Evolutionary conservation across 2,113 vertebrate species (phyloP).

Genomic region (Actenoides lindsayi): DNA sequence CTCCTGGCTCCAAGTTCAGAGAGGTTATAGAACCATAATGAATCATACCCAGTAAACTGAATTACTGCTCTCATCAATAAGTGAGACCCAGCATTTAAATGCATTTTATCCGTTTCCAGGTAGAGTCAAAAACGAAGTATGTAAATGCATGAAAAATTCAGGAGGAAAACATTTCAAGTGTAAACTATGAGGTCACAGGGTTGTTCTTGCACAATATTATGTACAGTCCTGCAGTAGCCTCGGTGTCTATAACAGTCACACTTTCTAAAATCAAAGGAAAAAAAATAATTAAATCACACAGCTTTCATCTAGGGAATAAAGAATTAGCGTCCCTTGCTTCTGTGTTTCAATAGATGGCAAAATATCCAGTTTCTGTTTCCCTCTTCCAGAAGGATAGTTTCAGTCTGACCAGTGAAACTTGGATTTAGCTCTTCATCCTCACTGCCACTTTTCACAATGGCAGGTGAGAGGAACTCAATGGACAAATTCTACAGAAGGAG

Average conservation of each 20-base stretch:
- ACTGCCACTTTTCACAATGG: neutral
- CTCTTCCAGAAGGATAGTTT: neutral
- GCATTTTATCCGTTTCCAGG: neutral
- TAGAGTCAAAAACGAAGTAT: neutral
- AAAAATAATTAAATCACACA: neutral
- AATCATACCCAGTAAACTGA: conserved; percentile 59
- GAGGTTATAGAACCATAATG: conserved; percentile 49
- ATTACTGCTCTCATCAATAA: conserved; percentile 46
- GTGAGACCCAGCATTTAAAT: conserved; percentile 28
- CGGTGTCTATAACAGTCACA: neutral
- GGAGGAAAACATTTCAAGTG: neutral
- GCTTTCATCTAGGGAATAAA: neutral
- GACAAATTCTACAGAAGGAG: neutral
- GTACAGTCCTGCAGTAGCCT: neutral
- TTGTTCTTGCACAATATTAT: neutral
- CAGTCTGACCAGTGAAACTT: neutral
- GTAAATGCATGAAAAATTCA: neutral
- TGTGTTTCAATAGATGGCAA: neutral
- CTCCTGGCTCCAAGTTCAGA: conserved; percentile 46
- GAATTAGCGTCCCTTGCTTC: neutral
- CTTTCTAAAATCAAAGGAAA: neutral
- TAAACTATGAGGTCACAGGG: neutral
- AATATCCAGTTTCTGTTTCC: neutral
- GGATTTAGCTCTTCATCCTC: neutral
- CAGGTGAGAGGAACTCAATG: neutral